Base-by-base conservation (phyloP, 2,797 vertebrate species). In the Rhincodon typus region DNA sequence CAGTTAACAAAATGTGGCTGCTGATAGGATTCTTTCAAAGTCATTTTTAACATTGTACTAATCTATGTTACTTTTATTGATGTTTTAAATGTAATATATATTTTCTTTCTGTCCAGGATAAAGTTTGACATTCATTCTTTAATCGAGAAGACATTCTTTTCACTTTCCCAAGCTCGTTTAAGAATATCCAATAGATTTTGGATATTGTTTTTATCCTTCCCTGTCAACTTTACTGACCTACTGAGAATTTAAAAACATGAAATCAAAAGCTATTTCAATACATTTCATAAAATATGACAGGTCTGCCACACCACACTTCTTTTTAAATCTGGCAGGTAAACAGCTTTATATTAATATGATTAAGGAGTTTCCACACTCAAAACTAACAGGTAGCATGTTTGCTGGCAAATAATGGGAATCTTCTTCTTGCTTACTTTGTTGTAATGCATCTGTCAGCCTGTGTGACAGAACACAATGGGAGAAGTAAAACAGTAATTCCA, bases 21-120 rank as follows among this genome's bases (percentile, higher is more conserved):
- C 70, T 30, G 25, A 77, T 74, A 30, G 94, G 94, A 95, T 57
- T 19, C 27, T 53, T 72, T n/a, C 94, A 95, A 95, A 77, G 94
- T 95, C 70, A 95, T 95, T 95, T 77, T 95, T 79, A 2, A 62
- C 19, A 7, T 53, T 57, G 27, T n/a, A 94, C 69, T 53, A 94
- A 34, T 4, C 6, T 19, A 57, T 15, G 34, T 53, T 53, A 77
- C 46, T 95, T 74, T 95, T 77, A 77, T 95, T 46, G 5, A 30
- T 77, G 57, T 21, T 74, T 8, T 70, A 27, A 12, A 69, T 27
- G 21, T 79, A 69, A 62, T 69, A 21, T 69, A 69, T 69, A 19
- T 19, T 42, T 94, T 38, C 2, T 19, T 70, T 77, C 46, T 77
- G 13, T 17, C 7, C 88, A 91, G 57, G 30, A n/a, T 25, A 70